Conservation (phyloP, 2,797 vertebrate species). For the Cirrhinus molitorella region DNA sequence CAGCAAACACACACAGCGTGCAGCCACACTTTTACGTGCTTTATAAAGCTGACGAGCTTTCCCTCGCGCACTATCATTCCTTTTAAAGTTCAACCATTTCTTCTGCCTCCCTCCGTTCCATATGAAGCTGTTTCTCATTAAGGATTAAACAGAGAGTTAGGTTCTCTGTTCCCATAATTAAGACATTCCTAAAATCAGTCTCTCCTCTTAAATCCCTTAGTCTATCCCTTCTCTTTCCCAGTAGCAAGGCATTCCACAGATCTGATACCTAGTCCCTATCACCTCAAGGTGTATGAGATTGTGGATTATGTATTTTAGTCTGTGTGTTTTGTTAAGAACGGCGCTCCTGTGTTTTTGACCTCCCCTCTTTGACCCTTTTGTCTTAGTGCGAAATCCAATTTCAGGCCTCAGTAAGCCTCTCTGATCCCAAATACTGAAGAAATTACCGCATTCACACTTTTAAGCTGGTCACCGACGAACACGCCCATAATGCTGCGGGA, state of each 20-base stretch:
- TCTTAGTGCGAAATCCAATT: constrained; percentile 70
- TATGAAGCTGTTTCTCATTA: constrained; percentile 77
- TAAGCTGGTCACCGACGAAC: constrained; percentile 34
- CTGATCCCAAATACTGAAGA: constrained; percentile 57
- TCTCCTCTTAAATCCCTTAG: constrained; percentile 58
- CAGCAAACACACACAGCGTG: constrained; percentile 40
- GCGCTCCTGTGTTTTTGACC: constrained; percentile 62
- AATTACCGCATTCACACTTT: constrained; percentile 38
- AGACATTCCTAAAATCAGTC: constrained; percentile 62
- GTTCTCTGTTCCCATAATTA: constrained; percentile 68
- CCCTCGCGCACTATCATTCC: constrained; percentile 26
- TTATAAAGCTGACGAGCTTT: constrained; percentile 37
- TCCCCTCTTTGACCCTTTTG: constrained; percentile 67
- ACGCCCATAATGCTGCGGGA: constrained; percentile 11
- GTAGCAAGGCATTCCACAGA: constrained; percentile 72
- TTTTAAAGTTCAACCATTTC: constrained; percentile 47
- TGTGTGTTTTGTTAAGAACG: constrained; percentile 52
- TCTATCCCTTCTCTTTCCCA: constrained; percentile 53
- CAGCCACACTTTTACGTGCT: constrained; percentile 39
- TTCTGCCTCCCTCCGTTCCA: constrained; percentile 61
- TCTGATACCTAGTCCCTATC: constrained; percentile 38
- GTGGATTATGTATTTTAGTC: neutral
- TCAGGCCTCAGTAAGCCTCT: constrained; percentile 66
- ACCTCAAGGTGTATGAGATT: constrained; percentile 2
- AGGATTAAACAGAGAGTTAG: constrained; percentile 67